Conservation (phyloP, 2,113 vertebrate genomes). For the Megaceryle torquata region DNA sequence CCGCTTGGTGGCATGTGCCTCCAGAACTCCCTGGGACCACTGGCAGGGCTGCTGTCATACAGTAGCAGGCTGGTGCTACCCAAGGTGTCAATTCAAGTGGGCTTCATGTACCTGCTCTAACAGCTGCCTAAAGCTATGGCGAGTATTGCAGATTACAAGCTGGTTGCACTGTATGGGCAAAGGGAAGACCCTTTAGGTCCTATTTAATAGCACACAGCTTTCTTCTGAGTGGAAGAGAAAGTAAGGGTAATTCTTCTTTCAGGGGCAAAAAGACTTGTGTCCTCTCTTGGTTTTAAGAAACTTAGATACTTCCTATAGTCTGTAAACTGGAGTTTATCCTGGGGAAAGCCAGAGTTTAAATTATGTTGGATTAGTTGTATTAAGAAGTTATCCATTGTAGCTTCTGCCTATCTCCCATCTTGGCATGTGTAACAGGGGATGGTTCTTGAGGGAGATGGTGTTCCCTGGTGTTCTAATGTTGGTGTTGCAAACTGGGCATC, state of each 20-base stretch:
- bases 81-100: background rate
- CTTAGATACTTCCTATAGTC: background rate
- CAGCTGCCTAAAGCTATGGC: background rate
- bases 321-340: background rate
- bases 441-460: background rate
- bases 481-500: rapidly evolving
- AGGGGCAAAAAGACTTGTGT: background rate
- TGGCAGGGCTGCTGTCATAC: background rate
- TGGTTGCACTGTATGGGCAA: background rate
- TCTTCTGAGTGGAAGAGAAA: background rate
- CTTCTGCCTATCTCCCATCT: background rate
- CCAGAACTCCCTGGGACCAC: rapidly evolving
- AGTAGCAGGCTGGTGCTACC: background rate
- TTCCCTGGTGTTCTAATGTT: rapidly evolving
- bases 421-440: background rate
- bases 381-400: background rate
- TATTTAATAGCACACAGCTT: background rate
- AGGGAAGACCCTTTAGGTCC: background rate
- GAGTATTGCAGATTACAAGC: background rate
- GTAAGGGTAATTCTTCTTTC: background rate
- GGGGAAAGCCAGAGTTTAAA: background rate
- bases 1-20: rapidly evolving
- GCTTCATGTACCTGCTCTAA: rapidly evolving
- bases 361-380: background rate
- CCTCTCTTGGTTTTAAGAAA: background rate